Percentiles rank a stretch among this genome's conserved stretches.
These are phyloP conservation scores for Cactoblastis cactorum DNA, from an alignment of 2,888 invertebrate species.

Conservation along the genomic window DNA sequence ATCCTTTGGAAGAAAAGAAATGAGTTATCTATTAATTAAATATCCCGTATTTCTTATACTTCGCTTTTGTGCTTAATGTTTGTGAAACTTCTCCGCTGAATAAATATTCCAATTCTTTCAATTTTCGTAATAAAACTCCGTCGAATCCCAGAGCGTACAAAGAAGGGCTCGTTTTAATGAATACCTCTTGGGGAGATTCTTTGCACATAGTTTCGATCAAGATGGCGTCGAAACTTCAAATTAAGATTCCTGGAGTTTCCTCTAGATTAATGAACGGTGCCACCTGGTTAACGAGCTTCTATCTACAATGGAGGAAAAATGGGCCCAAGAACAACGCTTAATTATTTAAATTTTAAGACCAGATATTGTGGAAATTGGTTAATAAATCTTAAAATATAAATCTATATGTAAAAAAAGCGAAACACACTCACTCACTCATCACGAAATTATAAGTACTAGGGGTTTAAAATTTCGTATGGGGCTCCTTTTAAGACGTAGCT, in stretches of 20 bases:
- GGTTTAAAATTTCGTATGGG: too few relatives aligned
- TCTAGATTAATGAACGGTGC: conserved; percentile 75
- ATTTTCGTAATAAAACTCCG: neutral
- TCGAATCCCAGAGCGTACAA: conserved; percentile 4
- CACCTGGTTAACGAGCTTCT: conserved; percentile 45
- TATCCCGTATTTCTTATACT: too few relatives aligned
- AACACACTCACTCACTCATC: too few relatives aligned
- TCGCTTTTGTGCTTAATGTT: too few relatives aligned
- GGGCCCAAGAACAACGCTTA: neutral
- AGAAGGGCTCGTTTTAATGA: conserved; percentile 52
- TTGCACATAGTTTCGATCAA: conserved; percentile 75
- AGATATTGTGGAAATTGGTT: too few relatives aligned
- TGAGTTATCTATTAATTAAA: too few relatives aligned
- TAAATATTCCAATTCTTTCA: neutral
- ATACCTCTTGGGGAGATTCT: conserved; percentile 66
- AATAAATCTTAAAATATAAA: too few relatives aligned
- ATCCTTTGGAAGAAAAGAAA: too few relatives aligned
- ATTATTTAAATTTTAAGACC: neutral
- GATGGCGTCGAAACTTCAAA: conserved; percentile 77
- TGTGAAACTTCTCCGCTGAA: too few relatives aligned
- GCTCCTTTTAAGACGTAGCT: too few relatives aligned
- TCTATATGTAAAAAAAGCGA: too few relatives aligned
- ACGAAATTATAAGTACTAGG: too few relatives aligned
- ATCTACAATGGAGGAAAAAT: neutral
- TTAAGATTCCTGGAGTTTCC: conserved; percentile 77